Percentiles rank a stretch among this genome's conserved stretches.
Conservation (phyloP, 2,888 invertebrate species). For the Drosophila picticornis region DNA sequence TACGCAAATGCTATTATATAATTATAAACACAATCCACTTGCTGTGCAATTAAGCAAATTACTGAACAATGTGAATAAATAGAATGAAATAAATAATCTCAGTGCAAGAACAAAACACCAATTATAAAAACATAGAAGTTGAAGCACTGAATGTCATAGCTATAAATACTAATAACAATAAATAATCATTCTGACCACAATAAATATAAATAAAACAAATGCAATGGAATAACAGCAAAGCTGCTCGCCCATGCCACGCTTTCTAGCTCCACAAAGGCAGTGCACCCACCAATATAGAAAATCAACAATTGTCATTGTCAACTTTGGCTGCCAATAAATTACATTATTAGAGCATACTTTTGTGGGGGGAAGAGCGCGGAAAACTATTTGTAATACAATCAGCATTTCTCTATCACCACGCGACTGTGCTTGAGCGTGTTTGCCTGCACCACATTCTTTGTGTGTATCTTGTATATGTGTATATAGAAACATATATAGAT, state of each 20-base stretch:
- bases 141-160: slow-evolving; percentile 10
- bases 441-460: neutral
- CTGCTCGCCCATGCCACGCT: neutral
- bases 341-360: slow-evolving; percentile 62
- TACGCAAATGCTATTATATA: slow-evolving; percentile 29
- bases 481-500: neutral
- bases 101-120: slow-evolving; percentile 2
- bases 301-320: slow-evolving; percentile 74
- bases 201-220: slow-evolving; percentile 69
- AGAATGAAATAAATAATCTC: slow-evolving; percentile 33
- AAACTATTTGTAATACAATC: slow-evolving; percentile 68
- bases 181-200: slow-evolving; percentile 64
- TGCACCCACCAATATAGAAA: slow-evolving; percentile 40
- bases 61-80: slow-evolving; percentile 32
- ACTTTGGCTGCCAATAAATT: slow-evolving; percentile 69
- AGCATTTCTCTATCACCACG: slow-evolving; percentile 23
- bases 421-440: neutral
- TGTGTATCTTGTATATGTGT: neutral
- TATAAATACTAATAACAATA: slow-evolving; percentile 69
- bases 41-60: slow-evolving; percentile 42
- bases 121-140: slow-evolving; percentile 8
- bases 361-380: slow-evolving; percentile 15
- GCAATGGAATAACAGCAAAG: slow-evolving; percentile 50
- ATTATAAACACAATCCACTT: slow-evolving; percentile 36
- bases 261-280: slow-evolving; percentile 4